Evolutionary conservation across 2,888 invertebrate species (phyloP), one percentile per base, ranked within the genome.

Genomic region (Phaonia tiefii): DNA sequence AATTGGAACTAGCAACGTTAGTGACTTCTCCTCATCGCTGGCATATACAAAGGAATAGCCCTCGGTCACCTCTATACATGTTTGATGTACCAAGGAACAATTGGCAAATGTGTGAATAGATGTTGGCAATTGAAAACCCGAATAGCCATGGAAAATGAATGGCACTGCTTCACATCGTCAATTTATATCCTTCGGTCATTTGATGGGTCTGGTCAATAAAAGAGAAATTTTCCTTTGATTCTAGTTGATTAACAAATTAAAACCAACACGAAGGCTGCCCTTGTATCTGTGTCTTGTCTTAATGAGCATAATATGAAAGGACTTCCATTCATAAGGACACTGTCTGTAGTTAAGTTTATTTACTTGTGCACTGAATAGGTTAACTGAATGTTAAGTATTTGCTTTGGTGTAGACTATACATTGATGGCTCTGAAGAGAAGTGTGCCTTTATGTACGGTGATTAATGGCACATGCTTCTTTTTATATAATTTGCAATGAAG

Each of bases 171-270:
- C 17, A 74, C 51, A 37, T 37, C 51, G 25, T 77, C 46, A 78
- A 54, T 71, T 17, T 74, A 42, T 67, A 60, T 75, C 17, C n/a
- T n/a, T n/a, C n/a, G n/a, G n/a, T 46, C 22, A 60, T 58, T 71
- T 49, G 3, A 60, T 1, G 20, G 37, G 17, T 8, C 60, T 37
- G 60, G 60, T 58, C 17, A 51, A 26, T 42, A 49, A 65, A 78
- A 22, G 13, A 26, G 46, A 37, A 11, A 66, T 13, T 15, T 51
- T 15, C 8, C 66, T 15, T 44, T 51, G 26, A 1, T 60, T 44
- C 17, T 39, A 44, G 72, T 58, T 60, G 37, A 66, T 67, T 73
- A 69, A 42, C 65, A 70, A 63, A 65, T 63, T 69, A 70, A 60
- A 75, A 51, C 17, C 25, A 69, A 49, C 49, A 31, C 13, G 20